phyloP scores from a whole-genome alignment of 2,797 vertebrate species.

The Apodemus agrarius region DNA sequence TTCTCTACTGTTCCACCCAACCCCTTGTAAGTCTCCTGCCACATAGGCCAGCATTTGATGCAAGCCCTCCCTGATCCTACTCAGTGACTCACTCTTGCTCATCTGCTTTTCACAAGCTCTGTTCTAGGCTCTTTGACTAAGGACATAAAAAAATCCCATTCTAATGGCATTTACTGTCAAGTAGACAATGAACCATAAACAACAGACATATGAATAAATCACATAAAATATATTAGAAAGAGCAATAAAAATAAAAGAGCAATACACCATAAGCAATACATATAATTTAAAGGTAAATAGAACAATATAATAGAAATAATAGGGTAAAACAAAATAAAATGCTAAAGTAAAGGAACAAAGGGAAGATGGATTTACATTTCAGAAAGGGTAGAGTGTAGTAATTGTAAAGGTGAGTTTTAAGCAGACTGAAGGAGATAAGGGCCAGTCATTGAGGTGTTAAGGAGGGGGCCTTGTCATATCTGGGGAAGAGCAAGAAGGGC shows the following conservation, averaged over 20 bases:
- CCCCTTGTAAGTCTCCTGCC: not conserved
- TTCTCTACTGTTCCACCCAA: not conserved
- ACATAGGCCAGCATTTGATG: not conserved
- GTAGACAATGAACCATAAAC: not conserved
- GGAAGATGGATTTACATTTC: not conserved
- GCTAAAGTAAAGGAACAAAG: not conserved
- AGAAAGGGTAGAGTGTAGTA: not conserved
- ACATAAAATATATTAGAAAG: not conserved
- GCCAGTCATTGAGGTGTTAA: not conserved
- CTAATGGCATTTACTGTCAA: not conserved
- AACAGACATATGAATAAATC: not conserved
- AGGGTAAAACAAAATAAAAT: conserved; percentile 22
- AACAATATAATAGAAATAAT: not conserved
- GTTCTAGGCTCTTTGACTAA: not conserved
- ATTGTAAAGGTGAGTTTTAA: not conserved
- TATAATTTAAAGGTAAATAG: not conserved
- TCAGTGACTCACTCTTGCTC: not conserved
- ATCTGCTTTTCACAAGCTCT: not conserved
- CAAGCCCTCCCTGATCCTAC: not conserved
- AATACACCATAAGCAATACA: not conserved
- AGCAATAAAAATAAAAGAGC: not conserved
- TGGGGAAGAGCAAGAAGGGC: not conserved
- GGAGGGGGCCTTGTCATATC: not conserved
- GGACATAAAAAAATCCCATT: not conserved
- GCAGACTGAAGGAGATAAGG: not conserved